These are phyloP conservation scores for Perodicticus potto DNA, from an alignment of 2,797 vertebrate species.

Conservation along the genomic window DNA sequence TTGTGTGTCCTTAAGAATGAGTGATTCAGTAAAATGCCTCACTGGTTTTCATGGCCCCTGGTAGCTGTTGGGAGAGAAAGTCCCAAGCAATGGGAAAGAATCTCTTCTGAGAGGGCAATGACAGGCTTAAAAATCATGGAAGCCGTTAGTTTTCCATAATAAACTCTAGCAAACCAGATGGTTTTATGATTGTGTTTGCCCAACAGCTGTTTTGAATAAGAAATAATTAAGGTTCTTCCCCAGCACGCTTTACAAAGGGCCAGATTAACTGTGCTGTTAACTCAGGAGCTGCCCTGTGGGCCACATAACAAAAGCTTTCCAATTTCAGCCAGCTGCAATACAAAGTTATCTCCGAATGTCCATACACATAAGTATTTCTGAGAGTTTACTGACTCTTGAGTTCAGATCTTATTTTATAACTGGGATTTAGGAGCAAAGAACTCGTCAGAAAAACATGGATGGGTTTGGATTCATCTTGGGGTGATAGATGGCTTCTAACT, in stretches of 20 bases:
- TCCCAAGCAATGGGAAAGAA: constrained; percentile 58
- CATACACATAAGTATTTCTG: constrained; percentile 57
- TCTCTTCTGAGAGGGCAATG: constrained; percentile 51
- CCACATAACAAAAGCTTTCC: constrained; percentile 49
- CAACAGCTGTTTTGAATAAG: constrained; percentile 66
- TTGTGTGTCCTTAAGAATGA: constrained; percentile 66
- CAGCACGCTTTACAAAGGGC: background rate
- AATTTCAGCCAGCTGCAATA: constrained; percentile 61
- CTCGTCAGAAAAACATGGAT: background rate
- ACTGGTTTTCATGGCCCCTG: constrained; percentile 79
- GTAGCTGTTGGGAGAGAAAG: constrained; percentile 68
- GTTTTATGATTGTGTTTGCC: constrained; percentile 76
- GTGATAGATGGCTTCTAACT: background rate
- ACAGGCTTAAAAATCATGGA: constrained; percentile 64
- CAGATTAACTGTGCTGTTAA: constrained; percentile 58
- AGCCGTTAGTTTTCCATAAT: constrained; percentile 69
- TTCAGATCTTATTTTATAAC: constrained; percentile 32
- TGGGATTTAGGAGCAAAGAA: background rate
- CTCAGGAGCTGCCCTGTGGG: background rate
- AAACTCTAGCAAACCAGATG: constrained; percentile 81
- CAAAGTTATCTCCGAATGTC: constrained; percentile 66
- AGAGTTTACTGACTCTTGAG: constrained; percentile 56
- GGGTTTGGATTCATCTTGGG: background rate
- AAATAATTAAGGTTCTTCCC: constrained; percentile 46
- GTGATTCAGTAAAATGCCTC: constrained; percentile 81